Conservation (phyloP, 2,888 invertebrate genomes). For the Drosophila mimica region DNA sequence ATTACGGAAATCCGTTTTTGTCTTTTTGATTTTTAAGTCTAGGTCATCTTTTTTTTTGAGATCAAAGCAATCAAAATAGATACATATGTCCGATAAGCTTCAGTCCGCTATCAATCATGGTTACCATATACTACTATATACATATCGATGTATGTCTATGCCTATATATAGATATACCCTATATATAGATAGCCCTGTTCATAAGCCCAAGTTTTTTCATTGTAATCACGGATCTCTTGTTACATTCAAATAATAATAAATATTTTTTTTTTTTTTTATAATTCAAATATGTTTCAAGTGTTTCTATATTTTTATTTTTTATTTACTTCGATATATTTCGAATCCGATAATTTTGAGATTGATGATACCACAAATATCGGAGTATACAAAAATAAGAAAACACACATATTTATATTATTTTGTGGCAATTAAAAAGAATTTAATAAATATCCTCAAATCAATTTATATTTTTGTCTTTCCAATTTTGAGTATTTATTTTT, state of each 20-base stretch:
- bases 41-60: not conserved
- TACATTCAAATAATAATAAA: not conserved
- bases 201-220: not conserved
- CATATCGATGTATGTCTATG: not conserved
- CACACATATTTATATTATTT: not conserved
- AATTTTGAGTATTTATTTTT: not conserved
- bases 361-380: not conserved
- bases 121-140: not conserved
- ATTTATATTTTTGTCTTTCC: not conserved
- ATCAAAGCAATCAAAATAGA: not conserved
- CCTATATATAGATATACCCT: not conserved
- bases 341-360: too few species aligned
- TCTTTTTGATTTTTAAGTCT: not conserved
- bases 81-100: slow-evolving; percentile 15
- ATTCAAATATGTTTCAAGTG: not conserved
- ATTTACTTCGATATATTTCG: not conserved
- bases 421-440: not conserved
- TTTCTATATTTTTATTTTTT: not conserved
- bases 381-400: not conserved
- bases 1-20: not conserved
- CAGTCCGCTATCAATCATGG: not conserved
- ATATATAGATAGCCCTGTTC: not conserved
- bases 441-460: not conserved
- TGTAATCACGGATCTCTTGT: not conserved
- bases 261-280: not conserved